A percentile compares a stretch with the other conserved stretches of the same genome.
Evolutionary conservation across 1,140 invertebrate genomes (phyloP).

Genomic region (Pectinophora gossypiella): DNA sequence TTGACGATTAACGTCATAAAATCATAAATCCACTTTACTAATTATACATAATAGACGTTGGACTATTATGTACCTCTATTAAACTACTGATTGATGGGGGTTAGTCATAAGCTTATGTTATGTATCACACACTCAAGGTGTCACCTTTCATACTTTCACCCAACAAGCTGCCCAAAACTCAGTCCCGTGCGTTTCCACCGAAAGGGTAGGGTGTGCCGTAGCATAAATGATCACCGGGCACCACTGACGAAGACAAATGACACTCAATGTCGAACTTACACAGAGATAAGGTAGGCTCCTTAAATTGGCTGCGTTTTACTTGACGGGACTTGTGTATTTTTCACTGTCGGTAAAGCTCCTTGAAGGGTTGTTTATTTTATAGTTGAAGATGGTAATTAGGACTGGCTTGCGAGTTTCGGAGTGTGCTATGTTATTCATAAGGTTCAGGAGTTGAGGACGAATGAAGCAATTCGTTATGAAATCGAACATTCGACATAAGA

Average conservation of each 20-base stretch:
- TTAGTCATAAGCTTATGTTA: too few relatives aligned
- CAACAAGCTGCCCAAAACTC: conserved; percentile 14
- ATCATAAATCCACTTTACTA: too few relatives aligned
- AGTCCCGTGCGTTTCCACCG: conserved; percentile 32
- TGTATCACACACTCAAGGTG: too few relatives aligned
- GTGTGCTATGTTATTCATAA: too few relatives aligned
- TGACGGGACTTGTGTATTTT: conserved; percentile 46
- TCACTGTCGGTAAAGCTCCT: conserved; percentile 34
- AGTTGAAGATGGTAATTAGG: background rate
- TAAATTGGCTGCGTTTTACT: conserved; percentile 68
- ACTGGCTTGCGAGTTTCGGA: background rate
- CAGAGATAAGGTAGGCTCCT: conserved; percentile 69
- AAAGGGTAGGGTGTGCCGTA: conserved; percentile 72
- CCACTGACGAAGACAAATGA: conserved; percentile 72
- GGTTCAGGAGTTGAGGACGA: too few relatives aligned
- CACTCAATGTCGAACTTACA: conserved; percentile 64
- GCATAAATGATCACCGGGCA: conserved; percentile 71
- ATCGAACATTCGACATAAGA: too few relatives aligned
- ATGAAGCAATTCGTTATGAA: too few relatives aligned
- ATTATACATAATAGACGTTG: too few relatives aligned
- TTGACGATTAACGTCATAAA: too few relatives aligned
- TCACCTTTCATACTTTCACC: too few relatives aligned
- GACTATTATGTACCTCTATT: too few relatives aligned
- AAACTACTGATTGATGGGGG: too few relatives aligned
- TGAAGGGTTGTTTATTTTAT: conserved; percentile 28